These are phyloP conservation scores for Sussaba pulchella DNA, from an alignment of 2,888 invertebrate species.

Conservation along the genomic window DNA sequence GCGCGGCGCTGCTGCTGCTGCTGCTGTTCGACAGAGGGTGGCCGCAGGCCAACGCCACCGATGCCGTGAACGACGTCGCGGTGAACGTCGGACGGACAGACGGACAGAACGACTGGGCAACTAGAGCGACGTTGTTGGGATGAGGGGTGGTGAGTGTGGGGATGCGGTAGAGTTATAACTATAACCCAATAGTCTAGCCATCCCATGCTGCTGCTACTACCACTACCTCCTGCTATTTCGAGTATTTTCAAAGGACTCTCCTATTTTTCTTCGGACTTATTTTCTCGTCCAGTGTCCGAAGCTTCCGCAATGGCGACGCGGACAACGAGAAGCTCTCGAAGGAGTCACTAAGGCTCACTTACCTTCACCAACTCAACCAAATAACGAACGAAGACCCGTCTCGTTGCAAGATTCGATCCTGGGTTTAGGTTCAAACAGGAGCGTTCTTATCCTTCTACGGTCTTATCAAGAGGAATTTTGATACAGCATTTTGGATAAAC, in stretches of 20 bases:
- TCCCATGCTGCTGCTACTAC: conserved; percentile 71
- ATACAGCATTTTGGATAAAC: no score
- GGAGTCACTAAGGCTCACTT: neutral
- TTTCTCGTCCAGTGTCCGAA: conserved; percentile 69
- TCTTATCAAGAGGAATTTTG: no score
- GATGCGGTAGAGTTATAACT: conserved; percentile 51
- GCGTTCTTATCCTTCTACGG: no score
- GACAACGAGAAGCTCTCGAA: neutral
- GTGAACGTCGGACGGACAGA: conserved; percentile 67
- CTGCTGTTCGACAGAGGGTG: conserved; percentile 42
- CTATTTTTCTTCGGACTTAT: conserved; percentile 73
- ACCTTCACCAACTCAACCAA: neutral
- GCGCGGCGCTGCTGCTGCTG: conserved; percentile 52
- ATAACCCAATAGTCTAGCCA: conserved; percentile 30
- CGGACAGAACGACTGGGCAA: conserved; percentile 66
- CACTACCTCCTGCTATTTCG: neutral
- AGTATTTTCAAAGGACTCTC: conserved; percentile 82
- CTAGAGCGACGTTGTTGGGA: conserved; percentile 55
- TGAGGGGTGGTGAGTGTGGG: conserved; percentile 19
- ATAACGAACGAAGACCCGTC: neutral
- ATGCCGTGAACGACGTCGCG: conserved; percentile 68
- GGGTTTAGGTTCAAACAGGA: no score
- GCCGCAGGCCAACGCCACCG: conserved; percentile 61
- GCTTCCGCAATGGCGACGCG: neutral
- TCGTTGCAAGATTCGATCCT: no score